These are phyloP conservation scores for Eumacrocentrus americanus DNA, from an alignment of 2,888 invertebrate genomes.

Conservation along the genomic window DNA sequence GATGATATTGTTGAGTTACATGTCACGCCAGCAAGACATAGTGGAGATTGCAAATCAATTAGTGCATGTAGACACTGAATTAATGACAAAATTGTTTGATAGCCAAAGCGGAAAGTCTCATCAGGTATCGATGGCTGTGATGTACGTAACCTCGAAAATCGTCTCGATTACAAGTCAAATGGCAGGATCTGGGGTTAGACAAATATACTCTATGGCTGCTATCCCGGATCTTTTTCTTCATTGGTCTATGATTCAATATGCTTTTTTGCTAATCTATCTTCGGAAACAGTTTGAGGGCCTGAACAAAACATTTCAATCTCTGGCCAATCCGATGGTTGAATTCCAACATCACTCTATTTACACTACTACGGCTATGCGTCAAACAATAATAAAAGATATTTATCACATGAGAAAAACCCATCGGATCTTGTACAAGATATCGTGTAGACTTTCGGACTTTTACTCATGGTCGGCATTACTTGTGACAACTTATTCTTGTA, in stretches of 20 bases:
- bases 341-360: background rate
- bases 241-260: background rate
- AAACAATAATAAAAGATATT: background rate
- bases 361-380: background rate
- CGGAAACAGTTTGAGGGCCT: background rate
- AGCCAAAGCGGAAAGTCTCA: too few species aligned
- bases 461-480: background rate
- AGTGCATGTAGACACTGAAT: background rate
- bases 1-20: background rate
- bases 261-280: background rate
- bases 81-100: background rate
- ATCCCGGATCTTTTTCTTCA: too few species aligned
- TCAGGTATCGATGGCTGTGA: too few species aligned
- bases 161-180: too few species aligned
- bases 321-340: background rate
- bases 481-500: background rate
- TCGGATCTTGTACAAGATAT: background rate
- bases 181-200: too few species aligned
- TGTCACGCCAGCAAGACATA: background rate
- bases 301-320: background rate
- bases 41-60: background rate
- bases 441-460: background rate
- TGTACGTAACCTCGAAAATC: too few species aligned
- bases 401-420: background rate
- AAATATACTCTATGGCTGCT: background rate